Conservation (phyloP, 2,797 vertebrate genomes). For the Diglossa cyanea region DNA sequence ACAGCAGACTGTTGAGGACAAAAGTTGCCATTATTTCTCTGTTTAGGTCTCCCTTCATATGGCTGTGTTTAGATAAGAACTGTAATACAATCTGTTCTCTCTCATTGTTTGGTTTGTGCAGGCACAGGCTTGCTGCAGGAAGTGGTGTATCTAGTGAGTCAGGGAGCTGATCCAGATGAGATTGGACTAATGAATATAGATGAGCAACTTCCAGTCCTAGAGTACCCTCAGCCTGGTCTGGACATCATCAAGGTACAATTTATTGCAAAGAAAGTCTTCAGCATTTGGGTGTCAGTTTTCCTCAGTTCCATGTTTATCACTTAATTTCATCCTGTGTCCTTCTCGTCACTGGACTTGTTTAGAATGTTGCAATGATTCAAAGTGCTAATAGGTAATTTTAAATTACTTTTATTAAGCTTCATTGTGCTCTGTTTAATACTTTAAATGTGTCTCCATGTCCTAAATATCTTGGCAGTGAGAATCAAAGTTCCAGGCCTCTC, state of each 20-base stretch:
- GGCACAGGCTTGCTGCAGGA: slow-evolving; percentile 97
- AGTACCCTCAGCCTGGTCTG: slow-evolving; percentile 95
- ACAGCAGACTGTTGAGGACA: background rate
- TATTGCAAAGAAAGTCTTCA: background rate
- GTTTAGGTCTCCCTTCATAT: background rate
- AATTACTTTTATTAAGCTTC: background rate
- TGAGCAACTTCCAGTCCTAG: slow-evolving; percentile 94
- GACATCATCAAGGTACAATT: slow-evolving; percentile 93
- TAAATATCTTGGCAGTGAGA: background rate
- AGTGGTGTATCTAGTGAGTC: slow-evolving; percentile 96
- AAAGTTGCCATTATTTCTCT: background rate
- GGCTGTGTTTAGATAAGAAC: slow-evolving; percentile 18
- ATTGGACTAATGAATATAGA: slow-evolving; percentile 99
- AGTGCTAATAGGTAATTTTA: background rate
- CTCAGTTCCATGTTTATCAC: background rate
- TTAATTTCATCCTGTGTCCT: background rate
- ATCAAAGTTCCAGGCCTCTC: background rate
- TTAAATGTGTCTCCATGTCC: background rate
- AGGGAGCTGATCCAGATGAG: slow-evolving; percentile 96
- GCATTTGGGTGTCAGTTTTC: background rate
- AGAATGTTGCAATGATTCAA: background rate
- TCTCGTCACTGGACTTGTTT: background rate
- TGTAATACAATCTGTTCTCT: slow-evolving; percentile 34
- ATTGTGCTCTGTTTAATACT: background rate
- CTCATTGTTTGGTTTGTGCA: slow-evolving; percentile 59